Conservation (phyloP, 2,888 invertebrate genomes). For the Phyllotreta cruciferae region DNA sequence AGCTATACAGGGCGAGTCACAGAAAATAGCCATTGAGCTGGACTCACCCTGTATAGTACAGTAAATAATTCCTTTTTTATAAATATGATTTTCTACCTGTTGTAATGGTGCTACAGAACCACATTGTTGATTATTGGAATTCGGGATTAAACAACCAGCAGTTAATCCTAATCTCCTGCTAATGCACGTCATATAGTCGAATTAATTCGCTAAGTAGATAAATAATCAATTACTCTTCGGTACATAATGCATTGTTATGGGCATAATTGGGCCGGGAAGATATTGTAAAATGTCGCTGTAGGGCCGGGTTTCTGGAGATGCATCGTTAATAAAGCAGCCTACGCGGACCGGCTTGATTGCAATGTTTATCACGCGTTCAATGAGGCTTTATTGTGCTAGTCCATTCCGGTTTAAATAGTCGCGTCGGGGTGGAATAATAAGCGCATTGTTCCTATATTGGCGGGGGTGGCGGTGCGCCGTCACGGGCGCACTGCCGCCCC, state of each 20-base stretch:
- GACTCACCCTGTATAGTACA: too few relatives aligned
- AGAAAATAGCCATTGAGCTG: too few relatives aligned
- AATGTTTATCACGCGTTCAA: slow-evolving; percentile 46
- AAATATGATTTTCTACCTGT: too few relatives aligned
- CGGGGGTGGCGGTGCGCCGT: not conserved
- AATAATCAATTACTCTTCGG: slow-evolving; percentile 49
- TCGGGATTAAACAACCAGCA: too few relatives aligned
- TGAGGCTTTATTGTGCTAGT: slow-evolving; percentile 44
- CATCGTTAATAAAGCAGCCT: slow-evolving; percentile 43
- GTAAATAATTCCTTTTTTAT: too few relatives aligned
- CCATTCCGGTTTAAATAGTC: slow-evolving; percentile 42
- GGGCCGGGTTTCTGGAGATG: slow-evolving; percentile 35
- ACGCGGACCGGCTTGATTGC: slow-evolving; percentile 44
- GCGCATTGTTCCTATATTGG: slow-evolving; percentile 36
- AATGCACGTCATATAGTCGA: slow-evolving; percentile 42
- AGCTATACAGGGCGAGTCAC: too few relatives aligned
- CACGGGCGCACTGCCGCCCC: not conserved
- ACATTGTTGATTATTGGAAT: too few relatives aligned
- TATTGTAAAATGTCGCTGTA: slow-evolving; percentile 41
- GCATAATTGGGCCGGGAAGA: slow-evolving; percentile 39
- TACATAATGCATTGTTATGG: too few relatives aligned
- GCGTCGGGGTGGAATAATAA: slow-evolving; percentile 39
- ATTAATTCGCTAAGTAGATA: slow-evolving; percentile 41
- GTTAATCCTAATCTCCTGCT: slow-evolving; percentile 40
- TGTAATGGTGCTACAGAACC: too few relatives aligned